These are phyloP conservation scores for Euzophera pinguis DNA, from an alignment of 2,888 invertebrate genomes.

Conservation along the genomic window DNA sequence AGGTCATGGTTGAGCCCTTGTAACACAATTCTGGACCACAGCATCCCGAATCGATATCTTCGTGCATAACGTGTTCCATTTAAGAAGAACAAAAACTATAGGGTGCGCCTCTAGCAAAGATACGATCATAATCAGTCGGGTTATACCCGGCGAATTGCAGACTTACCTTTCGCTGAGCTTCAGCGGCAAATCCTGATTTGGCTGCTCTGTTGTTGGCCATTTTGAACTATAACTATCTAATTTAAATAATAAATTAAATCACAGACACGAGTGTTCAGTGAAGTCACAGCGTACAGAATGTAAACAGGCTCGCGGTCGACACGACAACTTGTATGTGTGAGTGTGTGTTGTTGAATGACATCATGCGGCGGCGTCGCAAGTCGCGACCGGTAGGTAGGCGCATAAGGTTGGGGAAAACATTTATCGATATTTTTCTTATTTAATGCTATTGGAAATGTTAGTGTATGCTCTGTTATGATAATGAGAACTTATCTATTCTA, in stretches of 20 bases:
- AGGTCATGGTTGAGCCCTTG: constrained; percentile 69
- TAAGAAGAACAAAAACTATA: constrained; percentile 30
- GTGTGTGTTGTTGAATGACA: constrained; percentile 76
- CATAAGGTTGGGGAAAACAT: constrained; percentile 28
- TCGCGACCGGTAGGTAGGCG: constrained; percentile 34
- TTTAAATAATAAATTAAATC: constrained; percentile 62
- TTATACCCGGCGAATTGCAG: constrained; percentile 30
- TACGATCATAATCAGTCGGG: constrained; percentile 31
- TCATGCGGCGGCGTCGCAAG: constrained; percentile 49
- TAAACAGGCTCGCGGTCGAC: constrained; percentile 62
- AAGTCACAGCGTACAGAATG: constrained; percentile 67
- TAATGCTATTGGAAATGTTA: no score
- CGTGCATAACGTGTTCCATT: constrained; percentile 34
- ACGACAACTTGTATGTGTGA: constrained; percentile 58
- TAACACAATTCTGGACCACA: constrained; percentile 63
- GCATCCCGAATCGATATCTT: constrained; percentile 69
- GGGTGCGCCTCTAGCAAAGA: constrained; percentile 17
- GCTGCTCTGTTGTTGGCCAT: constrained; percentile 92
- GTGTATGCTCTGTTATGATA: no score
- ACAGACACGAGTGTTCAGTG: constrained; percentile 65
- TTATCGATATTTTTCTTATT: constrained; percentile 29
- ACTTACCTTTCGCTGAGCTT: constrained; percentile 96
- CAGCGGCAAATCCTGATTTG: constrained; percentile 97
- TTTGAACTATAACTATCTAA: constrained; percentile 48
- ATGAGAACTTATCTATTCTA: no score